Evolutionary conservation across 1,140 invertebrate genomes (phyloP), one percentile per base, ranked within the genome.

Genomic region (Branchinecta lynchi): DNA sequence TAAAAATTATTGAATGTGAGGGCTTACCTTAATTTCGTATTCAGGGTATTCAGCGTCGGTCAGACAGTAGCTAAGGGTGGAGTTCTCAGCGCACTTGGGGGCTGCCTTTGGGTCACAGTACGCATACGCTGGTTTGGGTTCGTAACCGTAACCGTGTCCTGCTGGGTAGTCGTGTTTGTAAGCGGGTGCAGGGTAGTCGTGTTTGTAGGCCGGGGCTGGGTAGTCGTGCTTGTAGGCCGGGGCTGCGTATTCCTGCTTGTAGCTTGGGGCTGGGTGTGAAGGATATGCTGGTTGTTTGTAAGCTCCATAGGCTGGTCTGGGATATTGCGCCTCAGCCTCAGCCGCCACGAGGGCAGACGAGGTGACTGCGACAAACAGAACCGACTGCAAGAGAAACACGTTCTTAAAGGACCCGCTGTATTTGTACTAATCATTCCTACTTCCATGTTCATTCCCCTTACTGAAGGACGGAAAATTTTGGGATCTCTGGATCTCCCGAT

Each of bases 31-130:
- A 68, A 75, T 66, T 51, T 75, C 74, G 66, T 72, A 73, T 9
- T 66, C 60, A 17, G 74, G 74, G 45, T 75, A 75, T 66, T 75
- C 74, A 7, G 70, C 68, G 46, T 75, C 74, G 44, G 72, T 60
- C 8, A 74, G 21, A 60, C 74, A 75, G 69, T 66, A 73, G 32
- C 44, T 45, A 60, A 71, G 66, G n/a, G 74, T 72, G 10, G 73
- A 46, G 66, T 73, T 71, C 2, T 73, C 69, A 60, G 74, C 73
- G 67, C 74, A 75, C 43, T 69, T 44, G 3, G 74, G 74, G 20
- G 74, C 70, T 32, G 69, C 71, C 46, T 71, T 71, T 0, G 71
- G 68, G 45, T 71, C 71, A 45, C 71, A 71, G 65, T 71, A 71
- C 12, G 12, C 51, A 6, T 60, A 60, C 12, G 51, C 12, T 15